Conservation (phyloP, 2,113 vertebrate species). For the Grammomys dolichurus region DNA sequence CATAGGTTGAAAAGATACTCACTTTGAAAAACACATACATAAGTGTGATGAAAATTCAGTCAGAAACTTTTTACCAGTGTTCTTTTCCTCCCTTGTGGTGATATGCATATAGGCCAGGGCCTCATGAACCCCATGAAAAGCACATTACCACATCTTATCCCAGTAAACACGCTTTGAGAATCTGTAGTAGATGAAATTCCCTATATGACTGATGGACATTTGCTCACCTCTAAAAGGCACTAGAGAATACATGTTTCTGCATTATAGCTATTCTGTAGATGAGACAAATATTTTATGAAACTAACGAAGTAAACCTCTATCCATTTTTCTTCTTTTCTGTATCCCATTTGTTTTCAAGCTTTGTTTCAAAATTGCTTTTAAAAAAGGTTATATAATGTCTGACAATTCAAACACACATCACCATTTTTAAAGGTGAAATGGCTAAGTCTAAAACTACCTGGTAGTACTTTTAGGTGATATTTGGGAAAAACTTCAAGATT, state of each 20-base stretch:
- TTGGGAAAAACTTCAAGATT: constrained; percentile 41
- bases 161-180: not conserved
- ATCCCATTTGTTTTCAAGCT: not conserved
- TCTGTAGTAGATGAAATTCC: not conserved
- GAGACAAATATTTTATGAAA: not conserved
- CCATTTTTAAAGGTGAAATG: constrained; percentile 13
- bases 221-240: constrained; percentile 2
- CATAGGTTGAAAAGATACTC: not conserved
- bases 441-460: constrained; percentile 42
- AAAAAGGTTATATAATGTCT: not conserved
- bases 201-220: not conserved
- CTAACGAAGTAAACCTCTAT: not conserved
- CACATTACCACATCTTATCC: not conserved
- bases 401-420: not conserved
- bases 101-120: not conserved
- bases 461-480: constrained; percentile 8
- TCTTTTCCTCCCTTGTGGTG: not conserved
- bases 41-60: constrained; percentile 13
- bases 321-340: constrained; percentile 3
- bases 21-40: constrained; percentile 35
- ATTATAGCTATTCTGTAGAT: not conserved
- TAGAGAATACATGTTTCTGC: not conserved
- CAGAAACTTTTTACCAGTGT: not conserved
- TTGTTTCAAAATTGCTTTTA: constrained; percentile 44
- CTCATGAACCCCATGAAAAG: not conserved